A percentile compares a stretch with the other conserved stretches of the same genome.
Evolutionary conservation across 2,113 vertebrate species (phyloP).

Genomic region (Misgurnus mizolepis): DNA sequence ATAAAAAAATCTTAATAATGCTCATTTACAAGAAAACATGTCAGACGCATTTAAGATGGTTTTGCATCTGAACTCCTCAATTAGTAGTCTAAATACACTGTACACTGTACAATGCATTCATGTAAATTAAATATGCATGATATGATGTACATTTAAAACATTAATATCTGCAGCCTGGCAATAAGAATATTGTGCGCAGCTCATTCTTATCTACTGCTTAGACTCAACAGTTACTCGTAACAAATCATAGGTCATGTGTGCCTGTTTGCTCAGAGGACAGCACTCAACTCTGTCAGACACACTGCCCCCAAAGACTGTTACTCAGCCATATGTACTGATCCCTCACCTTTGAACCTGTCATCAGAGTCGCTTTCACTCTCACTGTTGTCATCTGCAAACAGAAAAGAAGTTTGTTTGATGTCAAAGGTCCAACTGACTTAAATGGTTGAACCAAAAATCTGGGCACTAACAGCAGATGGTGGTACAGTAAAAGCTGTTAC

Average conservation of each 20-base stretch:
- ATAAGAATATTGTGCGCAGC: not conserved
- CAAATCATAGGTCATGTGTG: conserved; percentile 2
- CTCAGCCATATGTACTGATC: conserved; percentile 13
- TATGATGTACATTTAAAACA: not conserved
- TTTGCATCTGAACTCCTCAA: no score
- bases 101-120: no score
- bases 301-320: conserved; percentile 13
- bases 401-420: conserved; percentile 54
- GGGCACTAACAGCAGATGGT: not conserved
- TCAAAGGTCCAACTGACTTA: conserved; percentile 55
- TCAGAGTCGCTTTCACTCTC: conserved; percentile 99
- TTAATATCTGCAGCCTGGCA: not conserved
- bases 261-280: not conserved
- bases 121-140: not conserved
- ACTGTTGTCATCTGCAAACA: conserved; percentile 93
- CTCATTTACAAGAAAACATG: no score
- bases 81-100: no score
- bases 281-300: not conserved
- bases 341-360: conserved; percentile 98
- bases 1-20: no score
- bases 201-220: conserved; percentile 2
- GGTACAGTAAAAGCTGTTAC: conserved; percentile 72
- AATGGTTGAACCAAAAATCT: conserved; percentile 42
- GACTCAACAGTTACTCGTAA: conserved; percentile 1
- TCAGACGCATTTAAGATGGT: no score